phyloP scores from a whole-genome alignment of 2,888 invertebrate genomes.

The Drosophila percnosoma region DNA sequence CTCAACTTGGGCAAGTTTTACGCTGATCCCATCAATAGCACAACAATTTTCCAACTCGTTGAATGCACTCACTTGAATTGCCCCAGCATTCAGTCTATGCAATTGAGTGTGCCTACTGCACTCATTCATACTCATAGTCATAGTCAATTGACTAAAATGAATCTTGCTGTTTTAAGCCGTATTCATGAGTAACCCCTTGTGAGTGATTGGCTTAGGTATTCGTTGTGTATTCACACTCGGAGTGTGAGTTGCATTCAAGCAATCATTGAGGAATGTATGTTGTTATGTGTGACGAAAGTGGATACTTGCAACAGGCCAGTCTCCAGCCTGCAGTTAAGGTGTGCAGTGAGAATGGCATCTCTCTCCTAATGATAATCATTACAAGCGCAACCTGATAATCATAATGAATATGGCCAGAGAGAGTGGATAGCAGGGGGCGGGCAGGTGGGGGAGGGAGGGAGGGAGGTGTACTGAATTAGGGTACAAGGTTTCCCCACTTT shows the following conservation, averaged over 20 bases:
- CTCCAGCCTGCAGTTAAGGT: slow-evolving; percentile 17
- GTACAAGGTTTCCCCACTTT: slow-evolving; percentile 1
- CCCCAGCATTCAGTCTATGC: background rate
- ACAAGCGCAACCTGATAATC: slow-evolving; percentile 50
- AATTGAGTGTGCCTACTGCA: background rate
- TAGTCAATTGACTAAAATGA: background rate
- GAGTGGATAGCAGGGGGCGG: too few species aligned
- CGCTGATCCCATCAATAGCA: background rate
- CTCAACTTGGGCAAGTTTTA: background rate
- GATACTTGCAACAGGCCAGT: slow-evolving; percentile 1
- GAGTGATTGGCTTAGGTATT: background rate
- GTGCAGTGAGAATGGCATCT: slow-evolving; percentile 61
- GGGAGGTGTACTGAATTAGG: background rate
- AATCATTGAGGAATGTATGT: slow-evolving; percentile 20
- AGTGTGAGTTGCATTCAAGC: slow-evolving; percentile 1
- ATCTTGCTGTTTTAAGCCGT: background rate
- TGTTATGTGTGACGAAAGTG: slow-evolving; percentile 1
- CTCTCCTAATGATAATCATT: slow-evolving; percentile 66
- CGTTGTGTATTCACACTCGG: slow-evolving; percentile 9
- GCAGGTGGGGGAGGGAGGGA: background rate
- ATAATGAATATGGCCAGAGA: slow-evolving; percentile 7
- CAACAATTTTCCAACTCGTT: background rate
- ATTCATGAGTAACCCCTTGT: background rate
- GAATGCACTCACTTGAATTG: background rate
- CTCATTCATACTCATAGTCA: background rate